A percentile compares a stretch with the other conserved stretches of the same genome.
Evolutionary conservation across 2,888 invertebrate genomes (phyloP).

Genomic region (Alsophila aescularia): DNA sequence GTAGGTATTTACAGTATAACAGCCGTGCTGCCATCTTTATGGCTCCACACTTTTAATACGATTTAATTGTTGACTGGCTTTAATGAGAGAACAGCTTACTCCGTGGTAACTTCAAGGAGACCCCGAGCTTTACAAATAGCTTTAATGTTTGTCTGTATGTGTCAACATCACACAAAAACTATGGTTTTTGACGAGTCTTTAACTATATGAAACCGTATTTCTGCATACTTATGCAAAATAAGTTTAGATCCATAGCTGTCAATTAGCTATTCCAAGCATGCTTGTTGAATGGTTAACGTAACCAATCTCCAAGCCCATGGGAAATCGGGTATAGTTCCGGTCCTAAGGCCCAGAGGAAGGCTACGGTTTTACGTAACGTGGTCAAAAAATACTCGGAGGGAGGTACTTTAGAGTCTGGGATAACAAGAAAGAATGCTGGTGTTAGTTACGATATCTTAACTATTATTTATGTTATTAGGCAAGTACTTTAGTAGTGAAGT

Average conservation of each 20-base stretch:
- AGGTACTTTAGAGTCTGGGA: not conserved
- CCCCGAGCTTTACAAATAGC: not conserved
- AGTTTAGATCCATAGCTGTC: not conserved
- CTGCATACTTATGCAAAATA: too few species aligned
- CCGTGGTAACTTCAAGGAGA: slow-evolving; percentile 22
- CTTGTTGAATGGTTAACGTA: not conserved
- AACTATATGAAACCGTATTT: too few species aligned
- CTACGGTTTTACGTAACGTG: not conserved
- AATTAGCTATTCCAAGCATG: not conserved
- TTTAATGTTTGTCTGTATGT: not conserved
- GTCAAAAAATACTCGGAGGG: not conserved
- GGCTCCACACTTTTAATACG: not conserved
- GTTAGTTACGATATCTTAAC: not conserved
- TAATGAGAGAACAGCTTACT: slow-evolving; percentile 21
- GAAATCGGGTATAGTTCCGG: not conserved
- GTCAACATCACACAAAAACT: not conserved
- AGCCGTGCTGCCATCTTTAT: not conserved
- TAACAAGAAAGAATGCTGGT: not conserved
- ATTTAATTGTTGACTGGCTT: slow-evolving; percentile 9
- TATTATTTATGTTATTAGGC: too few species aligned
- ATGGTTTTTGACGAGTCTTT: too few species aligned
- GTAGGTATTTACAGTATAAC: too few species aligned
- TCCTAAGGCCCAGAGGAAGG: not conserved
- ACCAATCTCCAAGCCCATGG: not conserved
- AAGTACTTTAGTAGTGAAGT: too few species aligned